Percentiles rank a stretch among this genome's conserved stretches.
Evolutionary conservation across 1,140 invertebrate species (phyloP).

Genomic region (Cryptotermes secundus): DNA sequence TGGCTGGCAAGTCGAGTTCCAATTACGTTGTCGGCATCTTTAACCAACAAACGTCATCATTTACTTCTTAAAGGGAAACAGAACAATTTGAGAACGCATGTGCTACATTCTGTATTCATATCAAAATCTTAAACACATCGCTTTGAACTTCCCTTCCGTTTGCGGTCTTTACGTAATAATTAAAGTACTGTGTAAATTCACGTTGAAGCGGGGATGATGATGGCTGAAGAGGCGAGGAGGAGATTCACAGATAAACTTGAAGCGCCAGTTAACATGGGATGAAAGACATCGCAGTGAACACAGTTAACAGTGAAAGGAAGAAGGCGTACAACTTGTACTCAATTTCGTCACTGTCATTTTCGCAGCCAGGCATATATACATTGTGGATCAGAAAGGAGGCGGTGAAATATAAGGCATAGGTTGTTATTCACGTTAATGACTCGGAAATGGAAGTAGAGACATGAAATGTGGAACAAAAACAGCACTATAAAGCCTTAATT

Average conservation of each 20-base stretch:
- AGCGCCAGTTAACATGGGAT: too few relatives aligned
- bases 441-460: too few relatives aligned
- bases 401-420: too few relatives aligned
- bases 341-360: background rate
- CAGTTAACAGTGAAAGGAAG: background rate
- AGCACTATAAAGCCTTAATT: too few relatives aligned
- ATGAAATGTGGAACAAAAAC: too few relatives aligned
- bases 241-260: background rate
- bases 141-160: background rate
- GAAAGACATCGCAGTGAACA: too few relatives aligned
- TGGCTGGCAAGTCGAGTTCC: background rate
- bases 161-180: slow-evolving; percentile 1
- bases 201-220: background rate
- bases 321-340: background rate
- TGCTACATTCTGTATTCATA: slow-evolving; percentile 11
- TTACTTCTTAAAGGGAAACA: background rate
- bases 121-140: background rate
- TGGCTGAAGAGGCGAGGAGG: background rate
- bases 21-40: background rate
- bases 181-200: background rate
- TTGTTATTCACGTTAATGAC: too few relatives aligned
- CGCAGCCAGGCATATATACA: background rate
- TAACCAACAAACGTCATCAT: background rate
- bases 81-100: background rate
- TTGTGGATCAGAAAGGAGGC: too few relatives aligned